Conservation (phyloP, 1,140 invertebrate species). For the Sycophila sp. region DNA sequence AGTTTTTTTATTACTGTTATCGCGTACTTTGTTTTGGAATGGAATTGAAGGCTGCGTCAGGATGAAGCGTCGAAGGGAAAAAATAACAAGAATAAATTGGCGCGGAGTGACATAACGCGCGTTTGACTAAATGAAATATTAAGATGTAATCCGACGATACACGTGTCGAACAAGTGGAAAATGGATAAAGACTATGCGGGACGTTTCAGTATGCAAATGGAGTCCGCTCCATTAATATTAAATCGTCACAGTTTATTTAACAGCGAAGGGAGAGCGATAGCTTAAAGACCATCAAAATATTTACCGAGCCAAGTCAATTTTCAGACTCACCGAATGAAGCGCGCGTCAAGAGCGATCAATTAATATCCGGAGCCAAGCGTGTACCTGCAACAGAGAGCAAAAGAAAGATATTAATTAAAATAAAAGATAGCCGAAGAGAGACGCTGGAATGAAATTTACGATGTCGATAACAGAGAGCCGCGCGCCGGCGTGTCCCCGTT, state of each 20-base stretch:
- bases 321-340: conserved; percentile 28
- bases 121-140: too few relatives aligned
- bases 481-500: conserved; percentile 15
- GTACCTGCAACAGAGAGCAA: conserved; percentile 17
- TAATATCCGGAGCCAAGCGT: conserved; percentile 17
- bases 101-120: too few relatives aligned
- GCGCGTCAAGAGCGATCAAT: conserved; percentile 4
- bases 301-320: conserved; percentile 16
- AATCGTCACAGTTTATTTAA: conserved; percentile 1
- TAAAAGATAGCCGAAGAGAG: neutral
- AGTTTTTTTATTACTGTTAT: too few relatives aligned
- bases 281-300: conserved; percentile 21
- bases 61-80: too few relatives aligned
- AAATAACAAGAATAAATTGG: too few relatives aligned
- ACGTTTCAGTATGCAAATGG: neutral
- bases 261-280: too few relatives aligned
- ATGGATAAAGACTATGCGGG: neutral
- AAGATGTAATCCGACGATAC: too few relatives aligned
- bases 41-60: too few relatives aligned
- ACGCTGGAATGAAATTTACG: neutral
- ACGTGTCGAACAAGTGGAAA: neutral
- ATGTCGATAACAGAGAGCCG: neutral
- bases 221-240: neutral
- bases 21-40: too few relatives aligned
- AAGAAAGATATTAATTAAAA: neutral